These are phyloP conservation scores for Melanitta fusca DNA, from an alignment of 2,797 vertebrate genomes.

Conservation along the genomic window DNA sequence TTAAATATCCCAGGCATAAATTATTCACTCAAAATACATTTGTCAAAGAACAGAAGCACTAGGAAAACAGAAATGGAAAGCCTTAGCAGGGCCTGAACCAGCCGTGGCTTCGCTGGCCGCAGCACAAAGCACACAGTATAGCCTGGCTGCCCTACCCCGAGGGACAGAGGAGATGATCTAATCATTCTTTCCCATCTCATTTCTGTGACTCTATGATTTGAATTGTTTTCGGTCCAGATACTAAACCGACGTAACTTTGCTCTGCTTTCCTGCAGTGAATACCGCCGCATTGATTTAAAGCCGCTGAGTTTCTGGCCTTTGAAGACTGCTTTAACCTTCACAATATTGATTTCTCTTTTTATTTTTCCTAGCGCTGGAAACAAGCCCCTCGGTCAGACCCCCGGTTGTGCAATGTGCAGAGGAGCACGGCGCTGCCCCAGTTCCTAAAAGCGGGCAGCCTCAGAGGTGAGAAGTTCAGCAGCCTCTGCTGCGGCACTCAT, in stretches of 20 bases:
- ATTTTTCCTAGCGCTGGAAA: background rate
- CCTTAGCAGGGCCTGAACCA: background rate
- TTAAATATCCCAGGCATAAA: conserved; percentile 67
- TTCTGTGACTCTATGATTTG: conserved; percentile 39
- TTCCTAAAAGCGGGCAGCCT: background rate
- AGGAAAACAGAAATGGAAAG: conserved; percentile 28
- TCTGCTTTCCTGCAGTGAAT: background rate
- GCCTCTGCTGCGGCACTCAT: background rate
- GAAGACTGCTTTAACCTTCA: conserved; percentile 28
- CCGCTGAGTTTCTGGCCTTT: conserved; percentile 24
- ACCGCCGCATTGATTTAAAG: conserved; percentile 9
- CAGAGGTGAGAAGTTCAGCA: conserved; percentile 22
- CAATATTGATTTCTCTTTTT: conserved; percentile 34
- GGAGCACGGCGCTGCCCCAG: background rate
- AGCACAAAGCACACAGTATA: conserved; percentile 34
- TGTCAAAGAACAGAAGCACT: conserved; percentile 39
- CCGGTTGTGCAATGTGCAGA: background rate
- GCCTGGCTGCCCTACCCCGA: background rate
- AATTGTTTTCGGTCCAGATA: conserved; percentile 25
- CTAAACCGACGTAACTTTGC: background rate
- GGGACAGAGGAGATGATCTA: conserved; percentile 28
- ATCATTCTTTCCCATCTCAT: conserved; percentile 26
- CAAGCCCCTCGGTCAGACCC: background rate
- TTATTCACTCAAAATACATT: conserved; percentile 68
- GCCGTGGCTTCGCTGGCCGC: background rate